Evolutionary conservation across 2,113 vertebrate genomes (phyloP).

Genomic region (Antechinus stuartii): DNA sequence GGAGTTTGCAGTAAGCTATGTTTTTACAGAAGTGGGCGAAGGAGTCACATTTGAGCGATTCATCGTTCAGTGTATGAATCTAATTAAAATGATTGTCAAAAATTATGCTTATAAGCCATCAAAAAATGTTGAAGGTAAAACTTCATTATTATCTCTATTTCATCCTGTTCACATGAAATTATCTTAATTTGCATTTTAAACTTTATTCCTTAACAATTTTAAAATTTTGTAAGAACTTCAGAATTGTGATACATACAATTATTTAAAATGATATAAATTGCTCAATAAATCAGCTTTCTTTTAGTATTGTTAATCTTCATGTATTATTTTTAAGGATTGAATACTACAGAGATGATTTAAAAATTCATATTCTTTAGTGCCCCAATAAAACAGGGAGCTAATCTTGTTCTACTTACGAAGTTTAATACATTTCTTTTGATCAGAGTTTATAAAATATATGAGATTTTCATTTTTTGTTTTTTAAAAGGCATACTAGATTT

Average conservation of each 20-base stretch:
- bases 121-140: conserved; percentile 95
- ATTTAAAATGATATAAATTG: conserved; percentile 10
- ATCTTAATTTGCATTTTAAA: background rate
- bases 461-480: background rate
- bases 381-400: background rate
- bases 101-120: conserved; percentile 96
- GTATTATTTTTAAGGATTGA: conserved; percentile 10
- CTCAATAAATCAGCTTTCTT: conserved; percentile 43
- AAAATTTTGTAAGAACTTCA: conserved; percentile 8
- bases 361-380: background rate
- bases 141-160: conserved; percentile 27
- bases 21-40: conserved; percentile 96
- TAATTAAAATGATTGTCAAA: conserved; percentile 99
- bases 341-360: background rate
- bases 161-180: background rate
- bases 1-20: conserved; percentile 96
- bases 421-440: background rate
- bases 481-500: background rate
- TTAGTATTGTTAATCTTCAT: background rate
- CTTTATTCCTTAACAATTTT: background rate
- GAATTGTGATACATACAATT: conserved; percentile 29
- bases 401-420: background rate
- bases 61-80: conserved; percentile 98
- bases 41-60: conserved; percentile 95
- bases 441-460: background rate